A percentile compares a stretch with the other conserved stretches of the same genome.
Conservation (phyloP, 2,888 invertebrate species). For the Pheosia gnoma region DNA sequence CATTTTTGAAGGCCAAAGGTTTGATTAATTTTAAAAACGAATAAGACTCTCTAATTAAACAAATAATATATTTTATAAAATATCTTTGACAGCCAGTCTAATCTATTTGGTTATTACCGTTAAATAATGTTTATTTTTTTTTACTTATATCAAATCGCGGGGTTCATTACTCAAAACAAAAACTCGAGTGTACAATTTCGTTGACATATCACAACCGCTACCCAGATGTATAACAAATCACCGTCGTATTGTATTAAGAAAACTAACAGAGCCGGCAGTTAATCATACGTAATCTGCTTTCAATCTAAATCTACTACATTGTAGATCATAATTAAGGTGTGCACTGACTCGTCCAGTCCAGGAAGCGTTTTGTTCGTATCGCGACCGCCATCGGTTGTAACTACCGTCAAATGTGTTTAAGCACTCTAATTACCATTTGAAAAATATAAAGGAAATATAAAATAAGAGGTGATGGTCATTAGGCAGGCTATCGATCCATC, state of each 20-base stretch:
- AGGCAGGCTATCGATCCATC: conserved; percentile 31
- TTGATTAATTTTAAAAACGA: no score
- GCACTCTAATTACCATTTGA: conserved; percentile 51
- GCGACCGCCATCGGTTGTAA: conserved; percentile 52
- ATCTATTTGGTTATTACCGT: no score
- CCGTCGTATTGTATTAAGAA: conserved; percentile 44
- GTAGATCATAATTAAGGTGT: conserved; percentile 77
- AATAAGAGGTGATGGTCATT: conserved; percentile 29
- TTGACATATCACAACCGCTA: conserved; percentile 30
- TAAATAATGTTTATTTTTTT: neutral
- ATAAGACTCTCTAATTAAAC: no score
- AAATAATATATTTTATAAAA: no score
- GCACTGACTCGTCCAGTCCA: conserved; percentile 62
- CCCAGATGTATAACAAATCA: conserved; percentile 39
- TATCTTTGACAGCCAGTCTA: no score
- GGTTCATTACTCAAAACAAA: conserved; percentile 29
- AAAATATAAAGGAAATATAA: conserved; percentile 28
- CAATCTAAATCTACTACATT: conserved; percentile 64
- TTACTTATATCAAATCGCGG: neutral
- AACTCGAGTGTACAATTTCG: conserved; percentile 21
- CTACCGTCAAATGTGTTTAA: conserved; percentile 51
- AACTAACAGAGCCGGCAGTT: conserved; percentile 58
- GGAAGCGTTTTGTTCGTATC: conserved; percentile 79
- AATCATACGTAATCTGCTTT: conserved; percentile 71
- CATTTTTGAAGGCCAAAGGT: no score